These are phyloP conservation scores for Nannospalax galili DNA, from an alignment of 2,113 vertebrate species.

Conservation along the genomic window DNA sequence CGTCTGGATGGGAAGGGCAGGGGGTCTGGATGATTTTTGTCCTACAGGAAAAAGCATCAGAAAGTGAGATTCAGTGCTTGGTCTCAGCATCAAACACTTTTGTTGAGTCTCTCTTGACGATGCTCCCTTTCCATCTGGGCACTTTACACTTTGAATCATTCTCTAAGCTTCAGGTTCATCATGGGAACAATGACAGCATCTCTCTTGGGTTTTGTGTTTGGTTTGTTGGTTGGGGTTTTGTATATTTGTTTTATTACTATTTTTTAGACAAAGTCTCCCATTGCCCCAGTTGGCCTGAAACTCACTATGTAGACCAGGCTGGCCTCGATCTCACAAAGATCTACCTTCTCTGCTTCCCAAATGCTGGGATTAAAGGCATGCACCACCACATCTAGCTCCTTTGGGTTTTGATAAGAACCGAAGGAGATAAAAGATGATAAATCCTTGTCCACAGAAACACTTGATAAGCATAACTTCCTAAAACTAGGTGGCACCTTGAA, in stretches of 20 bases:
- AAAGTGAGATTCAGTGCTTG: too few species aligned
- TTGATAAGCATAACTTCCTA: background rate
- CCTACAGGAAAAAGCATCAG: background rate
- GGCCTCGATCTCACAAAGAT: too few species aligned
- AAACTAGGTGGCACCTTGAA: background rate
- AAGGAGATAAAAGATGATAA: constrained; percentile 36
- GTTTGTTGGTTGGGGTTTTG: too few species aligned
- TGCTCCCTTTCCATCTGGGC: background rate
- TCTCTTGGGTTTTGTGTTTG: background rate
- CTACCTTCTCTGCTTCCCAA: too few species aligned
- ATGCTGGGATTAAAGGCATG: too few species aligned
- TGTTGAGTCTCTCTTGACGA: background rate
- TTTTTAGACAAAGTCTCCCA: too few species aligned
- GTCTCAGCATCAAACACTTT: background rate
- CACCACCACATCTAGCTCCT: too few species aligned
- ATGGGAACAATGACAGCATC: background rate
- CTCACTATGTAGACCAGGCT: too few species aligned
- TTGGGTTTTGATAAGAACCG: background rate
- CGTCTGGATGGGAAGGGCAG: background rate
- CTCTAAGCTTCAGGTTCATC: background rate
- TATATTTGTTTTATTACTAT: too few species aligned
- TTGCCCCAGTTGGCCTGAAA: too few species aligned
- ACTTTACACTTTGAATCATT: background rate
- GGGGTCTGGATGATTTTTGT: background rate
- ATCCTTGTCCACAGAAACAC: background rate